These are phyloP conservation scores for Eupithecia vulgata DNA, from an alignment of 2,888 invertebrate species.

Conservation along the genomic window DNA sequence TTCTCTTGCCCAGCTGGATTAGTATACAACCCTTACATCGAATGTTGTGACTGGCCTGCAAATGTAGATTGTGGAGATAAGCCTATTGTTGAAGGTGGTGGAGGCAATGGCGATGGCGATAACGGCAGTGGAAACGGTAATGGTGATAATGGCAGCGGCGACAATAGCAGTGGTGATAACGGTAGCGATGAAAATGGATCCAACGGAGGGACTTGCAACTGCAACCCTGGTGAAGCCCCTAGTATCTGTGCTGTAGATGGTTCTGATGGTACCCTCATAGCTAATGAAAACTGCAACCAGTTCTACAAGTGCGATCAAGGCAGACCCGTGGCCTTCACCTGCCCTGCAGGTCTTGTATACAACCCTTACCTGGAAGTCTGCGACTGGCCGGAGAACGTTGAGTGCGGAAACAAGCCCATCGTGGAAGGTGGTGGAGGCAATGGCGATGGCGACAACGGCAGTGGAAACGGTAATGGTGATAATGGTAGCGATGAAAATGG, in stretches of 20 bases:
- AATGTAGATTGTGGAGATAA: conserved; percentile 52
- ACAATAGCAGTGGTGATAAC: no score
- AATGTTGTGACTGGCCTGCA: conserved; percentile 53
- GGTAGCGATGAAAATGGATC: conserved; percentile 21
- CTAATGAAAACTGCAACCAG: conserved; percentile 58
- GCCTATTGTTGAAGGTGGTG: conserved; percentile 38
- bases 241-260: conserved; percentile 49
- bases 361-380: conserved; percentile 48
- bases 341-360: conserved; percentile 29
- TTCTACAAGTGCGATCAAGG: conserved; percentile 52
- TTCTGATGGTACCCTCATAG: conserved; percentile 52
- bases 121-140: conserved; percentile 12
- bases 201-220: conserved; percentile 17
- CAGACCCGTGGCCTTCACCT: conserved; percentile 41
- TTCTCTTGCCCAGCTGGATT: conserved; percentile 45
- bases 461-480: no score
- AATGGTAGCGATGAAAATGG: no score
- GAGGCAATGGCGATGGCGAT: conserved; percentile 16
- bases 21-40: conserved; percentile 47
- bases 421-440: conserved; percentile 29
- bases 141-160: background rate
- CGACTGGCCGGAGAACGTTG: conserved; percentile 52
- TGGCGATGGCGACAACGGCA: conserved; percentile 20
- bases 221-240: conserved; percentile 44
- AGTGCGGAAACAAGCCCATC: conserved; percentile 50